phyloP scores from a whole-genome alignment of 2,888 invertebrate species.

The Andrena trimmerana region DNA sequence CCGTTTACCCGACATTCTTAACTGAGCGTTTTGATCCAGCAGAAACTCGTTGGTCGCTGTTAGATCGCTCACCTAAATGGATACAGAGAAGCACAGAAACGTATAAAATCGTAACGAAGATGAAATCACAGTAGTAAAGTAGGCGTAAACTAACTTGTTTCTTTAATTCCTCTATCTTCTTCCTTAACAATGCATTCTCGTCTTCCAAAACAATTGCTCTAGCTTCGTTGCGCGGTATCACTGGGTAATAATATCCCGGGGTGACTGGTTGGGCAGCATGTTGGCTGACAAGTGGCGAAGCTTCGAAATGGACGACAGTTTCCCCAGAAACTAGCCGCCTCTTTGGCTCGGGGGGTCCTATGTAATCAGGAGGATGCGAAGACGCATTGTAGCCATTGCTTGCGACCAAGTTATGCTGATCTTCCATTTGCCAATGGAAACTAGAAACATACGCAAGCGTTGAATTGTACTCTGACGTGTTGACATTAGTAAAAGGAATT shows the following conservation, averaged over 20 bases:
- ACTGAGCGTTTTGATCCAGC: slow-evolving; percentile 91
- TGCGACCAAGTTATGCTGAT: slow-evolving; percentile 78
- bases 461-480: neutral
- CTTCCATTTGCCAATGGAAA: slow-evolving; percentile 82
- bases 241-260: slow-evolving; percentile 82
- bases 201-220: slow-evolving; percentile 87
- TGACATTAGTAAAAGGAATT: neutral
- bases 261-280: slow-evolving; percentile 80
- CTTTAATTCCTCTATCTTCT: slow-evolving; percentile 90
- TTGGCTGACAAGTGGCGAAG: slow-evolving; percentile 81
- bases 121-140: neutral
- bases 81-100: neutral
- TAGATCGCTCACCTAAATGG: slow-evolving; percentile 87
- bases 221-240: slow-evolving; percentile 83
- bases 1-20: slow-evolving; percentile 88
- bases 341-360: slow-evolving; percentile 82
- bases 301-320: slow-evolving; percentile 81
- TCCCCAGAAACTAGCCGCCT: slow-evolving; percentile 81
- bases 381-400: slow-evolving; percentile 79
- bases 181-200: slow-evolving; percentile 89
- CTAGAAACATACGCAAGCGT: slow-evolving; percentile 60
- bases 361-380: slow-evolving; percentile 80
- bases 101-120: neutral
- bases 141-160: slow-evolving; percentile 86
- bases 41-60: slow-evolving; percentile 92